Conservation (phyloP, 37 sponge, comb jelly and placozoan species). For the Beroe ovata region DNA sequence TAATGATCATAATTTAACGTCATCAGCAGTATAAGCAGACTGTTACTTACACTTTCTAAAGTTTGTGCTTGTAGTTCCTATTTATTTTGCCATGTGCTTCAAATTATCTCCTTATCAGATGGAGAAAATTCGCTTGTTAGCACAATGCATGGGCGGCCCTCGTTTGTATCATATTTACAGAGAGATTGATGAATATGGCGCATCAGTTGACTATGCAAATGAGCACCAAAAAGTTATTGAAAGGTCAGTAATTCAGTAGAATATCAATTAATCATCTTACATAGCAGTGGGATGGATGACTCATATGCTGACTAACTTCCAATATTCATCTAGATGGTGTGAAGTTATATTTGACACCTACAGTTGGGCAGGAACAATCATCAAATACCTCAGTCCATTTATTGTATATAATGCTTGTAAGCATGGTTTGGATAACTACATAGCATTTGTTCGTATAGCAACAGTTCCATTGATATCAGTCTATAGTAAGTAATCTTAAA, state of each 20-base stretch:
- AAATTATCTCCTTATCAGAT: too few species aligned
- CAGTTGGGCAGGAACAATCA: constrained; percentile 9
- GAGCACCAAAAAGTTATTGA: background rate
- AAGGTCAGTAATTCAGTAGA: background rate
- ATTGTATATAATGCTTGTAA: constrained; percentile 55
- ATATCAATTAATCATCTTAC: background rate
- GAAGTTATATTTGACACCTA: constrained; percentile 19
- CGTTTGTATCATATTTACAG: constrained; percentile 9
- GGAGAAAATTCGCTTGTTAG: background rate
- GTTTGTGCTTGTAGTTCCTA: too few species aligned
- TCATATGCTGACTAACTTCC: too few species aligned
- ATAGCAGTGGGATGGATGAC: too few species aligned
- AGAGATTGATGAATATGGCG: background rate
- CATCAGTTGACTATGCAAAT: background rate
- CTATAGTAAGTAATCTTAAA: constrained; percentile 61
- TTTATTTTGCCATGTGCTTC: too few species aligned
- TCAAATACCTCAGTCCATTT: constrained; percentile 42
- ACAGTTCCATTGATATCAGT: background rate
- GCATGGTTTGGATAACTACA: background rate
- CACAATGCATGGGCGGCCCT: background rate
- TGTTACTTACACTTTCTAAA: too few species aligned
- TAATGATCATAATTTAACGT: too few species aligned
- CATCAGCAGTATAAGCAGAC: too few species aligned
- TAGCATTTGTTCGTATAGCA: background rate
- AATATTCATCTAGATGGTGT: background rate